These are phyloP conservation scores for Neosilurus hyrtlii DNA, from an alignment of 2,797 vertebrate genomes.

Conservation along the genomic window DNA sequence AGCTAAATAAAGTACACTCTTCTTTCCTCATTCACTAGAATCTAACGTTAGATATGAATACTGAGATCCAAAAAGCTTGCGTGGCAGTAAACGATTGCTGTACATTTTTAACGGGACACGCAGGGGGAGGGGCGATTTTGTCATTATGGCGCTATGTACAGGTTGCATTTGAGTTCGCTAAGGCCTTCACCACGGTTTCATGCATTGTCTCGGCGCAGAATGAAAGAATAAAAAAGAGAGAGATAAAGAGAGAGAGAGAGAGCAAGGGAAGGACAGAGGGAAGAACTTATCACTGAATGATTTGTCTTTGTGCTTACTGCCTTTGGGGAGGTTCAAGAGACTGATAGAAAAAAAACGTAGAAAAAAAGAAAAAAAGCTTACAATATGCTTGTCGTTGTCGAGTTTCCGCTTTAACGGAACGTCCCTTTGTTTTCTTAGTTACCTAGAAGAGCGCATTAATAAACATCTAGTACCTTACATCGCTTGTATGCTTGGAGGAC, in stretches of 20 bases:
- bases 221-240: conserved; percentile 22
- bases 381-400: neutral
- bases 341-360: neutral
- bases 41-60: conserved; percentile 67
- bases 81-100: conserved; percentile 61
- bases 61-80: conserved; percentile 60
- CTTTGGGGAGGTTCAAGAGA: conserved; percentile 40
- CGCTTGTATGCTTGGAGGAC: neutral
- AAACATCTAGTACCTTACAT: neutral
- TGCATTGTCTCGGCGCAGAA: conserved; percentile 77
- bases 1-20: conserved; percentile 69
- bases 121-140: conserved; percentile 3
- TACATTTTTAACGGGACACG: conserved; percentile 41
- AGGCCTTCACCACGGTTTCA: conserved; percentile 76
- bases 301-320: conserved; percentile 50
- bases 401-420: neutral
- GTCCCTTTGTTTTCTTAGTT: neutral
- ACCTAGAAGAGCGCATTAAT: neutral
- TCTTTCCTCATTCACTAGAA: conserved; percentile 61
- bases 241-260: conserved; percentile 9
- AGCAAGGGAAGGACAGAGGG: neutral
- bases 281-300: conserved; percentile 7
- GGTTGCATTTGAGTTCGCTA: conserved; percentile 63
- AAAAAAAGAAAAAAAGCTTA: neutral
- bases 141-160: conserved; percentile 55